Evolutionary conservation across 2,797 vertebrate genomes (phyloP).

Genomic region (Garrulus glandarius): DNA sequence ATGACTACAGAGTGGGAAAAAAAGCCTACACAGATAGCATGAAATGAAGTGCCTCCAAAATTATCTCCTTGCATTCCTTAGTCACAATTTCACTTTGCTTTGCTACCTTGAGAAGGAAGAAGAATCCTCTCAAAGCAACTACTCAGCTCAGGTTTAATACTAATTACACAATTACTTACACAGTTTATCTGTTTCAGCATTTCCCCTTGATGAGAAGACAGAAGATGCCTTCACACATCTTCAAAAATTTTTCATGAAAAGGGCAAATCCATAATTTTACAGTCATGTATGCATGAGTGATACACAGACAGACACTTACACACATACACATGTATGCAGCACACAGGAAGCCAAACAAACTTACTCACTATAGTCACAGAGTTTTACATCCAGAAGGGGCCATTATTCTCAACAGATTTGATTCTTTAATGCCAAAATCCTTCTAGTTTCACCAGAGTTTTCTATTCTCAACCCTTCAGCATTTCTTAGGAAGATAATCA

Average conservation of each 20-base stretch:
- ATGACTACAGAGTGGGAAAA: background rate
- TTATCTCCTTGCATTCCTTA: background rate
- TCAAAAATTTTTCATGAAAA: background rate
- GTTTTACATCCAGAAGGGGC: background rate
- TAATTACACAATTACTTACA: background rate
- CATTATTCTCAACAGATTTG: background rate
- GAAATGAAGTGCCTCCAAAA: background rate
- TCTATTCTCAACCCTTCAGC: background rate
- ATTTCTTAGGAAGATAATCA: background rate
- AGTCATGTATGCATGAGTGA: background rate
- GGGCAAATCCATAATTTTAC: background rate
- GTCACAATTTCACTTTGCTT: background rate
- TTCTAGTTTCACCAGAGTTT: background rate
- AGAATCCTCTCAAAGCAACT: background rate
- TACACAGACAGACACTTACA: background rate
- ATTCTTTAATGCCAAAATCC: background rate
- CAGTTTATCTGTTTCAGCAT: background rate
- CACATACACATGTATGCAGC: accelerated
- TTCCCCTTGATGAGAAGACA: background rate
- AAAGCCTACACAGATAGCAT: background rate
- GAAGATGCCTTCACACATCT: background rate
- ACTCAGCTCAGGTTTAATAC: background rate
- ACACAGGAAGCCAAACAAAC: background rate
- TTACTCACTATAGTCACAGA: background rate
- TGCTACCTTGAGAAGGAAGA: background rate